Base-by-base conservation (phyloP, 2,113 vertebrate genomes). In the Recurvirostra avosetta region DNA sequence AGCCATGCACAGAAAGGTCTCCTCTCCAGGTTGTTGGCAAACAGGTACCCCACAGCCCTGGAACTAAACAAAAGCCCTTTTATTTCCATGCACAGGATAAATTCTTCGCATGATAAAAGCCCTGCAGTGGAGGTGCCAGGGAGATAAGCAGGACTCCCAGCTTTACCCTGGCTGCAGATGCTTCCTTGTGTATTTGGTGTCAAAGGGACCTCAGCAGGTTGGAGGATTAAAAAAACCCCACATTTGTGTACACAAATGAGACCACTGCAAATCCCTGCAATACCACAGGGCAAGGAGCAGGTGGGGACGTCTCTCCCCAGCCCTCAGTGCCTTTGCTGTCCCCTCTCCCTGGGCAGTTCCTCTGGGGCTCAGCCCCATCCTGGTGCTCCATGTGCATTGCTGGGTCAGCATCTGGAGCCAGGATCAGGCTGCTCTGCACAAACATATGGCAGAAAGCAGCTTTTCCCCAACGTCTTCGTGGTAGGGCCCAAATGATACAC, bases 61-160 rank as follows among this genome's bases (percentile, higher is more conserved):
- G 12, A 73, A 91, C 23, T 65, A 52, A 95, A 91, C 47, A 95
- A 94, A 94, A 85, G n/a, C 38, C 23, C 52, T 91, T 94, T 90
- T 53, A 84, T 87, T 90, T 94, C 41, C 38, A 66, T 9, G 53
- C 40, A 71, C 20, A 67, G 32, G 20, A 50, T 52, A 85, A 94
- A 59, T 55, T 85, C 22, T 90, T 75, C 43, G 32, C 20, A 20
- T 63, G 14, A 50, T 32, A 85, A 85, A 90, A 89, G 61, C 47
- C 25, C 21, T 77, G 49, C 40, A 65, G 53, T 17, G 58, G 30
- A 92, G n/a, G 38, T 77, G 45, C 18, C 49, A 94, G 41, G 19
- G 38, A 90, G 82, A 91, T 53, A 94, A 94, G 50, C 63, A 58
- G 47, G 80, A 74, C 38, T 56, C 5, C 6, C 76, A 59, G 47